phyloP scores from a whole-genome alignment of 2,888 invertebrate genomes.

The Sinodicranocentrus sp. region DNA sequence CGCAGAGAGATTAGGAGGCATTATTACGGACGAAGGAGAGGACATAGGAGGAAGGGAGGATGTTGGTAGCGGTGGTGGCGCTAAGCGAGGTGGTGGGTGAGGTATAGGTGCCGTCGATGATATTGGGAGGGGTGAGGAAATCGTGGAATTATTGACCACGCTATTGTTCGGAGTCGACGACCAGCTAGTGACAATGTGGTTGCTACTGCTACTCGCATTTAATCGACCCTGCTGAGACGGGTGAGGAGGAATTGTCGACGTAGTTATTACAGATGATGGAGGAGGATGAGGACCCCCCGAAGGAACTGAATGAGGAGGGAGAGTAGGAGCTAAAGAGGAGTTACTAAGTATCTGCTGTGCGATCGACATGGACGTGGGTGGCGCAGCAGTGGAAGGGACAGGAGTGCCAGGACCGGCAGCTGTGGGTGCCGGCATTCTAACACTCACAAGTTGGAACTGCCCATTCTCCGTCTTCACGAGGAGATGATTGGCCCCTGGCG shows the following conservation, averaged over 20 bases:
- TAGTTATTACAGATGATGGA: constrained; percentile 48
- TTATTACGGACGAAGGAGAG: constrained; percentile 58
- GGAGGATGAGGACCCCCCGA: constrained; percentile 36
- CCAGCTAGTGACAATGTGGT: constrained; percentile 69
- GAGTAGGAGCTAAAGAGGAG: constrained; percentile 60
- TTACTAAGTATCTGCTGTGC: constrained; percentile 73
- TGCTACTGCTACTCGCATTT: constrained; percentile 69
- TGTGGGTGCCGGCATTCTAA: constrained; percentile 87
- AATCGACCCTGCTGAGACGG: constrained; percentile 65
- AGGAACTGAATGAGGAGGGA: constrained; percentile 41
- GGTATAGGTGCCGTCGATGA: constrained; percentile 55
- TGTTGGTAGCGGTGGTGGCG: constrained; percentile 46
- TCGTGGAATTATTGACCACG: constrained; percentile 60
- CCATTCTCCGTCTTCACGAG: constrained; percentile 98
- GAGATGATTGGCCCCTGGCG: constrained; percentile 87
- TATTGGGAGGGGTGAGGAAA: constrained; percentile 63
- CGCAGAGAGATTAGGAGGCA: constrained; percentile 64
- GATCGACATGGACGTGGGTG: constrained; percentile 72
- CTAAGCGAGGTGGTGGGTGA: constrained; percentile 59
- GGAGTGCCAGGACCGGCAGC: constrained; percentile 78
- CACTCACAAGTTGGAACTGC: constrained; percentile 94
- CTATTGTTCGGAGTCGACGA: constrained; percentile 58
- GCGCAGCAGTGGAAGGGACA: constrained; percentile 71
- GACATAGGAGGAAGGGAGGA: constrained; percentile 49
- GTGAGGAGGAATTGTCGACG: constrained; percentile 63